These are phyloP conservation scores for Pherbina coryleti DNA, from an alignment of 2,888 invertebrate genomes.

Conservation along the genomic window DNA sequence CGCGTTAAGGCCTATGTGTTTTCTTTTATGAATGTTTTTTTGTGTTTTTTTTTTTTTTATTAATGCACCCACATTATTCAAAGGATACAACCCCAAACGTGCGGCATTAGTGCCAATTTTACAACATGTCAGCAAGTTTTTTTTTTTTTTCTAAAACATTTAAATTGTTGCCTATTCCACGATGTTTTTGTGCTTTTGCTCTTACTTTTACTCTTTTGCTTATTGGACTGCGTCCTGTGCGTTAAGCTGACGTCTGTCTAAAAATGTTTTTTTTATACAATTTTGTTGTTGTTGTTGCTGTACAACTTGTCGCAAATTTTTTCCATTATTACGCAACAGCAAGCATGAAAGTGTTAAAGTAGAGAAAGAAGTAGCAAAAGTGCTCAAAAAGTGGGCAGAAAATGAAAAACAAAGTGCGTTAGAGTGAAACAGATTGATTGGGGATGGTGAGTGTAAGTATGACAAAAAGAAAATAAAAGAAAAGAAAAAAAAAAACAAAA, in stretches of 20 bases:
- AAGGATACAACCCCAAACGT: background rate
- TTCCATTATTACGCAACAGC: slow-evolving; percentile 28
- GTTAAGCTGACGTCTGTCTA: slow-evolving; percentile 16
- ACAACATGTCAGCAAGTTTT: slow-evolving; percentile 23
- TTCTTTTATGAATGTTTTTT: background rate
- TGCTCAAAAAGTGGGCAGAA: background rate
- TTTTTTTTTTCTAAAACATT: background rate
- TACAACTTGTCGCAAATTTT: slow-evolving; percentile 22
- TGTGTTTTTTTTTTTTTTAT: background rate
- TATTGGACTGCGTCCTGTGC: background rate
- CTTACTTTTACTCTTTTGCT: background rate
- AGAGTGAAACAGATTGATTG: too few relatives aligned
- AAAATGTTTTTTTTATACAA: background rate
- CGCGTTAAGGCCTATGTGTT: background rate
- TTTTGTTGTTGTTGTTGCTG: background rate
- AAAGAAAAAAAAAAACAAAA: too few relatives aligned
- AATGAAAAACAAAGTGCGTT: background rate
- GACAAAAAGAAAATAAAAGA: too few relatives aligned
- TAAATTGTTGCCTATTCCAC: background rate
- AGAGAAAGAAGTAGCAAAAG: background rate
- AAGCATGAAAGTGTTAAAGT: slow-evolving; percentile 15
- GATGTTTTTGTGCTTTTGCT: background rate
- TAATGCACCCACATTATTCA: background rate
- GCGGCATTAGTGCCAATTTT: background rate
- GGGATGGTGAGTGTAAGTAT: background rate